Evolutionary conservation across 2,113 vertebrate species (phyloP), one percentile per base, ranked within the genome.

Genomic region (Patagioenas fasciata): DNA sequence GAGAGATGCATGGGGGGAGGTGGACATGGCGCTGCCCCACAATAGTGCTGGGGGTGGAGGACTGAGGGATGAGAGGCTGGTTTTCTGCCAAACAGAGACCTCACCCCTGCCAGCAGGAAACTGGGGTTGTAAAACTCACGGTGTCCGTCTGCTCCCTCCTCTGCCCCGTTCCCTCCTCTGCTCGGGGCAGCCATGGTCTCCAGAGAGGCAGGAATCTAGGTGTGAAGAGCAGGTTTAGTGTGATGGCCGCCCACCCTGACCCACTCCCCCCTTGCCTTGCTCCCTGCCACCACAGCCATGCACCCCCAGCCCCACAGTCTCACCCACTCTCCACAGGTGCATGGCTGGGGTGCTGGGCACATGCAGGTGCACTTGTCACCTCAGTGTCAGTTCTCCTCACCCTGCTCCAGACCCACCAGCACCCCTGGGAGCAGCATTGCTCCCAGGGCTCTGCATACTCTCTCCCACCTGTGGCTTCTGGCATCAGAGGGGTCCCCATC

Each of bases 111-210:
- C 44, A 14, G 32, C 0, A 2, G 56, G 31, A 66, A 60, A 44
- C 14, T 7, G 7, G 20, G 24, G 50, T 17, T 5, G 14, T 53
- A 69, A 60, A 66, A 98, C 98, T 98, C 97, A 98, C 98, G 14
- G 62, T 91, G 56, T 97, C 70, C 6, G 3, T 80, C 34, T 67
- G 95, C 42, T 65, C 93, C 29, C 54, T 91, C 82, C 4, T 65
- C 58, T 7, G 34, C 38, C 26, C 53, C 5, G 57, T 47, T 11
- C 16, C n/a, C n/a, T 98, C 97, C 69, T 89, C 96, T 42, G 88
- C 62, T 60, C 34, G 92, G 58, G 95, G 88, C 53, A 98, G 91
- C 98, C 98, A 99, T 0, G 98, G 98, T 95, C 98, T 98, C 98
- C 98, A 99, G 61, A 98, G 96, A n/a, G 86, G 89, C 31, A 79